A percentile compares a stretch with the other conserved stretches of the same genome.
Conservation (phyloP, 2,797 vertebrate genomes). For the Sylvilagus floridanus region DNA sequence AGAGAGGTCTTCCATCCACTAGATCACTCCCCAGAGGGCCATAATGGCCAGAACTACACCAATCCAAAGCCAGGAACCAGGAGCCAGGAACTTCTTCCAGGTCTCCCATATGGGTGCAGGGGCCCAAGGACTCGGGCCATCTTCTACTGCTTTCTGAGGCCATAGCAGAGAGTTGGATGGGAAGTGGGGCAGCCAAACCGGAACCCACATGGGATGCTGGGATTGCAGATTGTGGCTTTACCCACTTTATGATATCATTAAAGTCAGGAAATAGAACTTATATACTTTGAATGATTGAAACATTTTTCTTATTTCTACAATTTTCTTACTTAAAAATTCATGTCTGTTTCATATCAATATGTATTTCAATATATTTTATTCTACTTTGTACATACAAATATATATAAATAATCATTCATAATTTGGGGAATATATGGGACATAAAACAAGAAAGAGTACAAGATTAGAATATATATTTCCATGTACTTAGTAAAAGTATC, state of each 20-base stretch:
- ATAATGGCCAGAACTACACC: no score
- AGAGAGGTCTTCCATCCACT: no score
- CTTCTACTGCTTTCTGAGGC: no score
- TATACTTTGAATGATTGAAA: background rate
- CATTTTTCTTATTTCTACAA: background rate
- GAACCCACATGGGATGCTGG: no score
- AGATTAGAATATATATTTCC: background rate
- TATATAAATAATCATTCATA: constrained; percentile 10
- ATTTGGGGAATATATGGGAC: background rate
- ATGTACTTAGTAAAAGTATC: background rate
- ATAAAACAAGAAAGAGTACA: background rate
- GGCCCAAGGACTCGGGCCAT: no score
- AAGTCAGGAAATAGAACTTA: background rate
- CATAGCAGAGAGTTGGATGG: no score
- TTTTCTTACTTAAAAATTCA: background rate
- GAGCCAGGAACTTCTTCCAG: no score
- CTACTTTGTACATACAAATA: background rate
- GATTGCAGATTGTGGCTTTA: no score
- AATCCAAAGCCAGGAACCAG: no score
- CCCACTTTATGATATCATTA: background rate
- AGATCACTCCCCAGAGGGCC: no score
- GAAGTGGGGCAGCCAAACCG: no score
- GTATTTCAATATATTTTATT: background rate
- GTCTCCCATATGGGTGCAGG: no score
- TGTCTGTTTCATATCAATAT: background rate